Base-by-base conservation (phyloP, 2,888 invertebrate genomes). In the Phortica magna region DNA sequence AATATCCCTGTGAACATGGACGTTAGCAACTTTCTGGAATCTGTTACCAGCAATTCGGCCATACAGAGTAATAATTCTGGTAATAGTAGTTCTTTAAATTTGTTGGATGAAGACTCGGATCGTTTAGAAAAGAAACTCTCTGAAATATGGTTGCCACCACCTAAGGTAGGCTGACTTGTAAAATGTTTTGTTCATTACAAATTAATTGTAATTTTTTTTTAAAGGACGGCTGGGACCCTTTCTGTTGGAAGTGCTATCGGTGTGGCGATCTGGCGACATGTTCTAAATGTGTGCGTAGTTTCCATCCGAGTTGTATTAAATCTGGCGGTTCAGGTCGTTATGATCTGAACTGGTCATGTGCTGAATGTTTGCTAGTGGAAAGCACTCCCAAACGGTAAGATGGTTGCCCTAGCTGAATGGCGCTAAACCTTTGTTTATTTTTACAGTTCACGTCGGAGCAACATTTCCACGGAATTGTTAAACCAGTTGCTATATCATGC, bases 171-270 rank as follows among this genome's bases (percentile, higher is more conserved):
- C 1, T 6, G 31, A n/a, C 3, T 10, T 64, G 10, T 53, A 12
- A 22, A 65, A 70, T 59, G 59, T 43, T 68, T 53, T 22, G 22
- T n/a, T 17, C 12, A 39, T 64, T n/a, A 55, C 68, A 17, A 59
- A 9, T 17, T 17, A 39, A 10, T 57, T 55, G 53, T n/a, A 10
- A 17, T 55, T 68, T 6, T 53, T 78, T 76, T 59, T 86, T 90
- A 61, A 78, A 94, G 93, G 86, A 86, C 61, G 93, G 93, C 39
- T 93, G 93, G 89, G 97, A 98, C 91, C 93, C 94, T 17, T 98
- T 95, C 91, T 99, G 98, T 91, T 99, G 98, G 98, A 93, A 96
- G 79, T 98, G 98, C 88, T 97, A 98, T 89, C 95, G 95, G 88
- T 95, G 95, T 67, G 93, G 93, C 1, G 92, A 93, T 0, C 89